Evolutionary conservation across 2,888 invertebrate species (phyloP), one percentile per base, ranked within the genome.

Genomic region (Scotopteryx bipunctaria): DNA sequence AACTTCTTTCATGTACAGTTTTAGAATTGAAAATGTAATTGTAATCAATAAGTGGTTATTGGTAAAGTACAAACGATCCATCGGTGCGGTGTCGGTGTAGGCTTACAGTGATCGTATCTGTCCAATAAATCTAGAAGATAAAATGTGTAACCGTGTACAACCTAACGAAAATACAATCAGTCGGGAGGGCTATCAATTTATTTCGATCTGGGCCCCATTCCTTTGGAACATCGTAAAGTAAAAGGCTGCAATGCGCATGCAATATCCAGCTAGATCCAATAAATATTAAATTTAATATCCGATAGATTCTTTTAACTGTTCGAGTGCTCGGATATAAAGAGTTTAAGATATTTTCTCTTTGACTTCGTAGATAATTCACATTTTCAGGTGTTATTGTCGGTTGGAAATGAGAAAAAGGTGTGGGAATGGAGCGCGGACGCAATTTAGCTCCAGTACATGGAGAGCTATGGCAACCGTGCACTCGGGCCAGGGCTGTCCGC

Each of bases 41-140:
- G 46, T 35, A 25, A 46, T 36, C 11, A 35, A 19, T 40, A 41
- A 37, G 36, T 33, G 14, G 35, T 27, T 47, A 44, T 54, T 36
- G 31, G 48, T 44, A 40, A 46, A 46, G 16, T 14, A 37, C 43
- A 33, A 37, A 8, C 23, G 29, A 17, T 29, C 11, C 25, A 19
- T 13, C 31, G 21, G 42, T 33, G 14, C 74, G 73, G 76, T 76
- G 76, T 27, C 67, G 69, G 71, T 71, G 76, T 77, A 78, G 75
- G 74, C 78, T 78, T 76, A 78, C 78, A 73, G 64, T 76, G 86
- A 86, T 86, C 66, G 72, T 83, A 88, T 89, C 88, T 78, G 70
- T 66, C 76, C 76, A 86, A 88, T 88, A 89, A 87, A 87, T 89
- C 81, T 81, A 76, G 69, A 76, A 86, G 86, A 87, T 87, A 83